Evolutionary conservation across 2,797 vertebrate species (phyloP).

Genomic region (Cuculus canorus): DNA sequence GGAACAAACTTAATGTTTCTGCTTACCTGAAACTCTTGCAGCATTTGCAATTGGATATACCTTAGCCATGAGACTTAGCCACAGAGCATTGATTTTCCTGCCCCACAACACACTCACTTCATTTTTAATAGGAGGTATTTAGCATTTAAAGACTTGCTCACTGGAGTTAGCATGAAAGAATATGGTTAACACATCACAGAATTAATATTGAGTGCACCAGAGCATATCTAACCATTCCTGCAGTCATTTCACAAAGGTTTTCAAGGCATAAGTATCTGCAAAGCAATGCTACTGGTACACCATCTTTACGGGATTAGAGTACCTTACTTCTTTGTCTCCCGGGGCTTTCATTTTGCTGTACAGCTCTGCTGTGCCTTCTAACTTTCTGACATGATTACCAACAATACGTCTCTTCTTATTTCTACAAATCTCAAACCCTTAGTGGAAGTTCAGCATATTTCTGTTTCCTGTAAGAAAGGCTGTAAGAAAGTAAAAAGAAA

Average conservation of each 20-base stretch:
- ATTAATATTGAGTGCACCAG: background rate
- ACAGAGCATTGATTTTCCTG: background rate
- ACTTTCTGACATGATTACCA: background rate
- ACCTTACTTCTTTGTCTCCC: background rate
- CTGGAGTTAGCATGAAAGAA: background rate
- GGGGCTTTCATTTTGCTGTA: background rate
- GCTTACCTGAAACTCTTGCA: background rate
- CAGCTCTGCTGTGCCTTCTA: background rate
- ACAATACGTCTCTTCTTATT: background rate
- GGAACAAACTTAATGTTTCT: background rate
- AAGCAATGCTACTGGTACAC: background rate
- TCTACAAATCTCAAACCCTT: background rate
- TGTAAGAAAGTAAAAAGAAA: background rate
- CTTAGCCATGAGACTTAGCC: background rate
- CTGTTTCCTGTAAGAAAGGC: rapidly evolving
- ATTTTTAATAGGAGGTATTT: background rate
- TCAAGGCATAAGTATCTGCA: background rate
- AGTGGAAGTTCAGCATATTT: background rate
- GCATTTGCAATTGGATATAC: background rate
- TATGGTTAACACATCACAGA: background rate
- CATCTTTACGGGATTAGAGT: background rate
- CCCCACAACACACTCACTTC: rapidly evolving
- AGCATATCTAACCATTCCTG: background rate
- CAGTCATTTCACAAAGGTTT: background rate
- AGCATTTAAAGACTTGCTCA: background rate